Evolutionary conservation across 1,140 invertebrate species (phyloP).

Genomic region (Kradibia gibbosae): DNA sequence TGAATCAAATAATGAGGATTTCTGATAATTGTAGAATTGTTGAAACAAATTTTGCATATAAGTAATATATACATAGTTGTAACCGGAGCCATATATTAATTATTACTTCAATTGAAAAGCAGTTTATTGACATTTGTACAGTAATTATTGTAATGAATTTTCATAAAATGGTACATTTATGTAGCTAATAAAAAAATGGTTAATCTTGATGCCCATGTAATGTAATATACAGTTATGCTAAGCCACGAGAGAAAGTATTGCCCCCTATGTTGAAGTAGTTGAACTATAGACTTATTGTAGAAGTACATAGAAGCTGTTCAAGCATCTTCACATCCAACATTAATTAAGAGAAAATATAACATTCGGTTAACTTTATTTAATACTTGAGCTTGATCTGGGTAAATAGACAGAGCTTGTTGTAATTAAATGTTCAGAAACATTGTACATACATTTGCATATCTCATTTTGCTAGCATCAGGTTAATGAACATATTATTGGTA

Average conservation of each 20-base stretch:
- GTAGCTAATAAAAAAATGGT: conserved; percentile 26
- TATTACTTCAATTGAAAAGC: not conserved
- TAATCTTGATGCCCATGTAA: conserved; percentile 31
- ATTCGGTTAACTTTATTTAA: conserved; percentile 15
- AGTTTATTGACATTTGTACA: not conserved
- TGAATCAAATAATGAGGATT: not conserved
- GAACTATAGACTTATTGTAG: conserved; percentile 43
- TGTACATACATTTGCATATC: not conserved
- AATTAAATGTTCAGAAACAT: not conserved
- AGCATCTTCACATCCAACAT: conserved; percentile 30
- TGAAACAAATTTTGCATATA: not conserved
- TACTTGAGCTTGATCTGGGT: not conserved
- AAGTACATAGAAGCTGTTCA: conserved; percentile 24
- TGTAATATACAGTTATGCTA: conserved; percentile 40
- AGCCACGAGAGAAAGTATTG: conserved; percentile 35
- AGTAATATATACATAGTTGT: not conserved
- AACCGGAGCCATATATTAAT: not conserved
- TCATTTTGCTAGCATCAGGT: conserved; percentile 42
- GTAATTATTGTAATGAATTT: not conserved
- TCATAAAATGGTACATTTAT: not conserved
- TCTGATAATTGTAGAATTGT: not conserved
- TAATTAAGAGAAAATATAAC: conserved; percentile 26
- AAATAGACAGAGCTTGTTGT: not conserved
- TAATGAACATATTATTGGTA: conserved; percentile 47
- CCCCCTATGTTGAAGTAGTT: conserved; percentile 50